phyloP scores from a whole-genome alignment of 1,140 invertebrate genomes.

The Goniozus legneri region DNA sequence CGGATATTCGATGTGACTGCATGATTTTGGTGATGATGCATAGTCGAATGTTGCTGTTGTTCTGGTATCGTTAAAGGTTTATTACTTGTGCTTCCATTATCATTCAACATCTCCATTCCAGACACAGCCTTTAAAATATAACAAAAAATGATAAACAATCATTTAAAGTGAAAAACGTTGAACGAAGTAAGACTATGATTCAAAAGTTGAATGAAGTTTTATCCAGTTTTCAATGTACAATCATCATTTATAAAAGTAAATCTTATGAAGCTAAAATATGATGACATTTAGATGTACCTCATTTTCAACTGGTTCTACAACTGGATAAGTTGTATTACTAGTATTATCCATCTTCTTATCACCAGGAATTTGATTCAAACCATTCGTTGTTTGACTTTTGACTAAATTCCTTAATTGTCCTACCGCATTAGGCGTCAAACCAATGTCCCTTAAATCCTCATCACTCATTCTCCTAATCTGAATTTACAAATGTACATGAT shows the following conservation, averaged over 20 bases:
- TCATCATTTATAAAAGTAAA: neutral
- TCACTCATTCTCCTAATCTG: constrained; percentile 59
- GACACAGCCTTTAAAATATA: constrained; percentile 24
- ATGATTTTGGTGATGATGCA: constrained; percentile 44
- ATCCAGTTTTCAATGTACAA: neutral
- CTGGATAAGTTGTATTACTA: constrained; percentile 31
- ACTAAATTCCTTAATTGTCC: constrained; percentile 59
- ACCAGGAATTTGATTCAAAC: constrained; percentile 44
- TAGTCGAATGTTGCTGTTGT: constrained; percentile 37
- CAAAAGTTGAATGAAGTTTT: too few relatives aligned
- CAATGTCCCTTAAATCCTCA: constrained; percentile 55
- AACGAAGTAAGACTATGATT: too few relatives aligned
- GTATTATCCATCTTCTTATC: constrained; percentile 42
- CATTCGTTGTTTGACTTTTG: constrained; percentile 55
- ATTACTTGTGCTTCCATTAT: constrained; percentile 32
- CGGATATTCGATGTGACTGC: constrained; percentile 37
- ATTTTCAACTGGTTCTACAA: constrained; percentile 36
- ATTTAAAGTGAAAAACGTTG: constrained; percentile 2
- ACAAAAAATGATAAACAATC: constrained; percentile 8
- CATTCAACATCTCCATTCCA: constrained; percentile 31
- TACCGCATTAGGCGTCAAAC: constrained; percentile 53
- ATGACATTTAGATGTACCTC: constrained; percentile 33
- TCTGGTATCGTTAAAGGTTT: constrained; percentile 40
- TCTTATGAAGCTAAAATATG: too few relatives aligned
- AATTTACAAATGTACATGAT: constrained; percentile 12